Evolutionary conservation across 2,888 invertebrate species (phyloP), one percentile per base, ranked within the genome.

Genomic region (Trachelus stipa): DNA sequence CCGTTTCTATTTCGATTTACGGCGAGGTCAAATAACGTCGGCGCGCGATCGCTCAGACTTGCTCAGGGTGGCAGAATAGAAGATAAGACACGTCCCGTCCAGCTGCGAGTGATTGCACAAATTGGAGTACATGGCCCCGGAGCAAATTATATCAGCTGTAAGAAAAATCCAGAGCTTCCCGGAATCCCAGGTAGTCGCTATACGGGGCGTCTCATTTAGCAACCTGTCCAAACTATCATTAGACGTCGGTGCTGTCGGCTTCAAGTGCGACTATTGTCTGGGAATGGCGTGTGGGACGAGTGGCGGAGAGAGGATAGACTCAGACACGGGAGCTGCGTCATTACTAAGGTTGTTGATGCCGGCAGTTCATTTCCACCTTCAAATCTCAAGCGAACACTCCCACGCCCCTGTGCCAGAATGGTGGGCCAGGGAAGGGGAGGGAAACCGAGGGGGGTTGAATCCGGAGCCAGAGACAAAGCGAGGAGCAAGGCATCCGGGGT

Each of bases 331-430:
- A 82, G 84, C 81, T 83, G 83, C 87, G 83, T 87, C 88, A 88
- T 88, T 88, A 87, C 87, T 85, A 86, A 87, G 88, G 85, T 87
- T 87, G 87, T 88, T 87, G 87, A 87, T 88, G 85, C 86, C 86
- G 85, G 84, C 87, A 88, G 87, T 88, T 88, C 87, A 88, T 88
- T 88, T 87, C 85, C 88, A 88, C 88, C 87, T 87, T 87, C 84
- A 85, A 86, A 88, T 87, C 87, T 86, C 79, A 40, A 77, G 80
- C 85, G 81, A 85, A 80, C 80, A 79, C 79, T 79, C 77, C 71
- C 80, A 23, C 74, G 74, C 12, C 15, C 34, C 71, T 71, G 31
- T 30, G 30, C 4, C 15, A 11, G 31, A 4, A 71, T 23, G 56
- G 15, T 76, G 80, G 82, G 81, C 81, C 82, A 73, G 81, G 76